phyloP scores from a whole-genome alignment of 2,797 vertebrate genomes.

The Notolabrus celidotus region DNA sequence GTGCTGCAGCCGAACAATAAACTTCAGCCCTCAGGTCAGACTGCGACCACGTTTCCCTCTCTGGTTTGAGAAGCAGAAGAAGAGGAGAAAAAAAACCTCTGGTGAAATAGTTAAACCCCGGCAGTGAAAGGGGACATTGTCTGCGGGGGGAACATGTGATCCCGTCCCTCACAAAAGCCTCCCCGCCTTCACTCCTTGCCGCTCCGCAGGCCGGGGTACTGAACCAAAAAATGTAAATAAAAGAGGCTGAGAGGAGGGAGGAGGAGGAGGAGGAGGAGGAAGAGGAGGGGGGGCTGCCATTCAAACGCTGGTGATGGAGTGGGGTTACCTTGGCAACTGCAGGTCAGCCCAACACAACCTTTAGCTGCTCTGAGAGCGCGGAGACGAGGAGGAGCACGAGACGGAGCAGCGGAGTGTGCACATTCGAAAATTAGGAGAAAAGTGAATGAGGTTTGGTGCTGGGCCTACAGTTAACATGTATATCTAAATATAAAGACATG shows the following conservation, averaged over 20 bases:
- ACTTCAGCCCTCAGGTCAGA: slow-evolving; percentile 25
- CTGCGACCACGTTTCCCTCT: slow-evolving; percentile 13
- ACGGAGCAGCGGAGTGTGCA: no score
- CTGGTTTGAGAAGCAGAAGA: slow-evolving; percentile 1
- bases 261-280: neutral
- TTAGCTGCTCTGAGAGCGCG: slow-evolving; percentile 70
- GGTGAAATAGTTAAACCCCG: slow-evolving; percentile 51
- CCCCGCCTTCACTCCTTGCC: slow-evolving; percentile 33
- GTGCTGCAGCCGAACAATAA: slow-evolving; percentile 25
- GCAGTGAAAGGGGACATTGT: slow-evolving; percentile 76
- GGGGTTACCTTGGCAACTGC: slow-evolving; percentile 83
- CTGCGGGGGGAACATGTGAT: slow-evolving; percentile 70
- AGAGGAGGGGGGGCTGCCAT: slow-evolving; percentile 73
- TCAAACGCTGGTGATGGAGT: slow-evolving; percentile 74
- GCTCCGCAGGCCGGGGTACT: slow-evolving; percentile 60
- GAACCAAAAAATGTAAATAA: slow-evolving; percentile 70
- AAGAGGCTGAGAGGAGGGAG: slow-evolving; percentile 24
- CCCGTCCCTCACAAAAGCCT: slow-evolving; percentile 61
- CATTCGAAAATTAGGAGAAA: slow-evolving; percentile 14
- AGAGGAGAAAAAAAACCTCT: slow-evolving; percentile 14
- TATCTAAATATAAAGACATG: no score
- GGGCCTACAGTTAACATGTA: no score
- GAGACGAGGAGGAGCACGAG: slow-evolving; percentile 1
- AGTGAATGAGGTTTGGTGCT: slow-evolving; percentile 26
- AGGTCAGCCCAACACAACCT: slow-evolving; percentile 82